Evolutionary conservation across 2,113 vertebrate genomes (phyloP).

Genomic region (Sitta europaea): DNA sequence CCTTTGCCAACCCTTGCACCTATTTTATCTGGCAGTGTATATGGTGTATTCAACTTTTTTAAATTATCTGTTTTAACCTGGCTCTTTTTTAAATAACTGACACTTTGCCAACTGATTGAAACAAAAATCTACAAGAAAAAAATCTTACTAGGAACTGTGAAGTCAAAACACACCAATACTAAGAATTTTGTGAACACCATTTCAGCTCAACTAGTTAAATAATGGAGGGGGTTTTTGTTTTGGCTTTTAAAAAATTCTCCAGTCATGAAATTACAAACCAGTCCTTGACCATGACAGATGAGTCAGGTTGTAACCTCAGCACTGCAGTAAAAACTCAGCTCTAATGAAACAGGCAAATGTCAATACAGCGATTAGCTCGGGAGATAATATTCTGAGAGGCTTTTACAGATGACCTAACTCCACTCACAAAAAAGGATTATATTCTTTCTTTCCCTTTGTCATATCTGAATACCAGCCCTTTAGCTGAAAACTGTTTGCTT

Average conservation of each 20-base stretch:
- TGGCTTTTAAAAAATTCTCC: not conserved
- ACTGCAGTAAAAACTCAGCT: constrained; percentile 34
- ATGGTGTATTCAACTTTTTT: rapidly evolving
- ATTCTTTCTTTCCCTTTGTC: not conserved
- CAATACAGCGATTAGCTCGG: constrained; percentile 57
- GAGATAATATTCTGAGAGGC: constrained; percentile 59
- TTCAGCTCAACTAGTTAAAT: not conserved
- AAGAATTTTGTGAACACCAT: not conserved
- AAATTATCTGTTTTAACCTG: not conserved
- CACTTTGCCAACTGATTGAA: not conserved
- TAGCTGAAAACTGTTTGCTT: not conserved
- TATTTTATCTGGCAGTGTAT: not conserved
- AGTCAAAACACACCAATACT: not conserved
- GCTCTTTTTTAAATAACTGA: not conserved
- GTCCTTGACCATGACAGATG: constrained; percentile 43
- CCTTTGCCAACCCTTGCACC: not conserved
- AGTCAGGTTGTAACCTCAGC: constrained; percentile 49
- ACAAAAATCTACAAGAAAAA: not conserved
- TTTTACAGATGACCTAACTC: constrained; percentile 60
- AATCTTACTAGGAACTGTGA: not conserved
- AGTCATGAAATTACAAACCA: constrained; percentile 52
- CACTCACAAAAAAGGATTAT: constrained; percentile 14
- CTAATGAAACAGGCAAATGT: constrained; percentile 66
- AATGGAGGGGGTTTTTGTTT: not conserved
- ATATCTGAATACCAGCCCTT: not conserved